Evolutionary conservation across 2,797 vertebrate genomes (phyloP), one percentile per base, ranked within the genome.

Genomic region (Melanotaenia parkinsoni): DNA sequence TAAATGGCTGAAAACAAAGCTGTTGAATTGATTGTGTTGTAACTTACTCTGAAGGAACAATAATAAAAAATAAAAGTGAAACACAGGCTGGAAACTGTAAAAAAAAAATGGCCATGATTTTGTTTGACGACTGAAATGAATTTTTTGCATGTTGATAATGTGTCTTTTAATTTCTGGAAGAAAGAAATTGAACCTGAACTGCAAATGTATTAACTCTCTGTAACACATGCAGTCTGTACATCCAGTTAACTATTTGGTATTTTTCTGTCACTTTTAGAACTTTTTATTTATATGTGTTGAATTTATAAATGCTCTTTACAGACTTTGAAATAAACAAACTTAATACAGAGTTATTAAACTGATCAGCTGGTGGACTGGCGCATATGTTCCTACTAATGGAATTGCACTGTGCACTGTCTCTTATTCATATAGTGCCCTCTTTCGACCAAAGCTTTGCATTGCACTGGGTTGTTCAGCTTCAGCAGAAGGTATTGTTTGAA

Each of bases 371-470:
- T 74, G 67, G 3, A 33, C 33, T 24, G 32, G 28, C 22, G 10
- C 59, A 61, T 9, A 38, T 32, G 26, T 63, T 24, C 11, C 32
- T 24, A 13, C 37, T 22, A 33, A 12, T 9, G n/a, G n/a, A 9
- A 57, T n/a, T 22, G 20, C 47, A 54, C 9, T 37, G 12, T 10
- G 4, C 45, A 7, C 53, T 8, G 58, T 66, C 16, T 16, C 18
- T 20, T 56, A 4, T 58, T 70, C 77, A 45, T 11, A 6, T 16
- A 45, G 32, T 0, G 67, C 83, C 88, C 79, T 30, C 90, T 88
- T 40, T 2, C 67, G 89, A 70, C 5, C 24, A 47, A 30, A 71
- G 57, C 30, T 38, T 60, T 58, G 60, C 59, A 81, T 62, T 71
- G 81, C 63, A 53, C 0, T 0, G 9, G 22, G 59, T 85, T 71